These are phyloP conservation scores for Cryptomyrus ogoouensis DNA, from an alignment of 2,113 vertebrate genomes.

Conservation along the genomic window DNA sequence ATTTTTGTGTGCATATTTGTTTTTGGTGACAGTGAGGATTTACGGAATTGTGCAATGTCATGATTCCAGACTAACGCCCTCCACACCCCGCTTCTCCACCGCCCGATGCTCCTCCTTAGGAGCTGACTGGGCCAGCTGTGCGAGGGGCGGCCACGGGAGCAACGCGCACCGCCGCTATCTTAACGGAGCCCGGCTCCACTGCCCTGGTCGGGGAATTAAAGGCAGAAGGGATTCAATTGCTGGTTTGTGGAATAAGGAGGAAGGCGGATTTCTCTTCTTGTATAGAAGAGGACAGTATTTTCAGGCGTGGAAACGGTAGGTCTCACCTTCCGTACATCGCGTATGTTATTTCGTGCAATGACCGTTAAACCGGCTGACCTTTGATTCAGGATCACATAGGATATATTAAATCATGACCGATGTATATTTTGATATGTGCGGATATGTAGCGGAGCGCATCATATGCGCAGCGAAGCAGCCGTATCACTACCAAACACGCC, in stretches of 20 bases:
- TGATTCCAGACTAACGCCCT: not conserved
- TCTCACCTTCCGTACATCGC: not conserved
- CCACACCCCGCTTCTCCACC: not conserved
- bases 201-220: not conserved
- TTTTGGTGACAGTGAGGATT: not conserved
- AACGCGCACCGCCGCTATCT: not conserved
- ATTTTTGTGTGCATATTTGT: not conserved
- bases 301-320: constrained; percentile 10
- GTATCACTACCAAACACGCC: not conserved
- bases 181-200: not conserved
- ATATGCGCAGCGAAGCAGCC: not conserved
- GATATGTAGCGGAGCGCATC: not conserved
- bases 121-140: constrained; percentile 14
- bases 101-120: constrained; percentile 13
- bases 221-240: not conserved
- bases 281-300: not conserved
- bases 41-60: constrained; percentile 21
- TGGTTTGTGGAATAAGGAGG: not conserved
- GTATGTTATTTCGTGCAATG: not conserved
- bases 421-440: not conserved
- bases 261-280: not conserved
- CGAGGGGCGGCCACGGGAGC: not conserved
- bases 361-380: not conserved
- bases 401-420: not conserved
- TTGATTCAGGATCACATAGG: not conserved